Percentiles rank a stretch among this genome's conserved stretches.
Conservation (phyloP, 2,888 invertebrate species). For the Hyppa rectilinea region DNA sequence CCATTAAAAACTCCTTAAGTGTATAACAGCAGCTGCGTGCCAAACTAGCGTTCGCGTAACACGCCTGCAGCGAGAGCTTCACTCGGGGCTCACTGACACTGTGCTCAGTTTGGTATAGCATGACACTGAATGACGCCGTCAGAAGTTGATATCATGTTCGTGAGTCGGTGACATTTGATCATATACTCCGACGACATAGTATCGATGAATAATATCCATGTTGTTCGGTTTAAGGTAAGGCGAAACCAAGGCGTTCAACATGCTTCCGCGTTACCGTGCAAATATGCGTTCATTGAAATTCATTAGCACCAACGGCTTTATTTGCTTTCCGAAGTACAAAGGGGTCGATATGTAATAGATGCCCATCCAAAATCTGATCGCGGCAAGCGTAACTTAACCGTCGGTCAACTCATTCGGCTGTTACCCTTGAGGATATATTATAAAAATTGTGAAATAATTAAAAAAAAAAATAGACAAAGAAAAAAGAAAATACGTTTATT, state of each 20-base stretch:
- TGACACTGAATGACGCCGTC: constrained; percentile 21
- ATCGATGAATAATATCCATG: not conserved
- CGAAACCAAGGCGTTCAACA: not conserved
- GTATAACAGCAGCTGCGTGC: not conserved
- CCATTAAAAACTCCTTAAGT: constrained; percentile 8
- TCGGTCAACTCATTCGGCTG: too few species aligned
- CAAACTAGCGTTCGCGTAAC: constrained; percentile 11
- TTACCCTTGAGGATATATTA: too few species aligned
- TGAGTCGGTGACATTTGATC: constrained; percentile 12
- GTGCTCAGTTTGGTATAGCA: not conserved
- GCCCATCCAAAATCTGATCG: too few species aligned
- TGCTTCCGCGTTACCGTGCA: not conserved
- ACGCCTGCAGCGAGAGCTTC: constrained; percentile 6
- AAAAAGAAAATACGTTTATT: too few species aligned
- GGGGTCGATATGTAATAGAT: too few species aligned
- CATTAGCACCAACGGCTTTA: too few species aligned
- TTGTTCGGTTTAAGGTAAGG: not conserved
- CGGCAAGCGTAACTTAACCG: too few species aligned
- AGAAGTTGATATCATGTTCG: constrained; percentile 8
- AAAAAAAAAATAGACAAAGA: too few species aligned
- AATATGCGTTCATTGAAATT: not conserved
- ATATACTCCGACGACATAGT: not conserved
- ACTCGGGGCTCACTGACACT: constrained; percentile 22
- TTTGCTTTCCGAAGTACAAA: too few species aligned
- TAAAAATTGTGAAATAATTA: too few species aligned